Evolutionary conservation across 1,140 invertebrate species (phyloP), one percentile per base, ranked within the genome.

Genomic region (Tenebrio molitor): DNA sequence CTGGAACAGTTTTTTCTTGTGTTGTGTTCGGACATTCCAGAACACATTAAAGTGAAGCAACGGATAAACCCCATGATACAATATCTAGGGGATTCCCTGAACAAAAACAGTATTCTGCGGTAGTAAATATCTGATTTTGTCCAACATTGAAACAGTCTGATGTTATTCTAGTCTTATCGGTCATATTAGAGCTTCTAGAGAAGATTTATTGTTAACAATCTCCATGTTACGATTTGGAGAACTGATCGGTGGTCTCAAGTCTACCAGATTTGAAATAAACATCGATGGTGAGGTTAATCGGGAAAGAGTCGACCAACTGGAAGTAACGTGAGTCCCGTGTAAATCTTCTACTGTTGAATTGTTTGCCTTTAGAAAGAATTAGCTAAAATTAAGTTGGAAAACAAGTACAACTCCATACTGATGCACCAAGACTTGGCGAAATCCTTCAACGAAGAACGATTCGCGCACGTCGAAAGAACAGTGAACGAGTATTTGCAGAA

Each of bases 1-100:
- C 44, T 82, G 15, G 81, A 81, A 69, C 79, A 81, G 50, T 79
- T 82, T 41, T 33, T 81, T 7, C 69, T 81, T 16, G 68, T 76
- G 6, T 44, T 81, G 8, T 76, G 50, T 34, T 64, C 76, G 29
- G 78, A 81, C 53, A 74, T 75, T n/a, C 74, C 74, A 0, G 74
- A 77, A 62, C 66, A 69, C 2, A 76, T 76, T 19, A 44, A 44
- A 65, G 39, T 77, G 0, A 81, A 77, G 63, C 72, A 78, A 64
- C 73, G 78, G 29, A 71, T 76, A 15, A 81, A 79, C 42, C 70
- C 76, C 25, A 33, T 81, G 16, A 77, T 79, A 1, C 74, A 77
- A 33, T 82, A 79, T 62, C 71, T 82, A 12, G 71, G 73, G 1
- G 70, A 77, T 14, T 72, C 77, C 19, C 71, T 82, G 41, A 78